phyloP scores from a whole-genome alignment of 2,113 vertebrate genomes.

The Eurypyga helias region DNA sequence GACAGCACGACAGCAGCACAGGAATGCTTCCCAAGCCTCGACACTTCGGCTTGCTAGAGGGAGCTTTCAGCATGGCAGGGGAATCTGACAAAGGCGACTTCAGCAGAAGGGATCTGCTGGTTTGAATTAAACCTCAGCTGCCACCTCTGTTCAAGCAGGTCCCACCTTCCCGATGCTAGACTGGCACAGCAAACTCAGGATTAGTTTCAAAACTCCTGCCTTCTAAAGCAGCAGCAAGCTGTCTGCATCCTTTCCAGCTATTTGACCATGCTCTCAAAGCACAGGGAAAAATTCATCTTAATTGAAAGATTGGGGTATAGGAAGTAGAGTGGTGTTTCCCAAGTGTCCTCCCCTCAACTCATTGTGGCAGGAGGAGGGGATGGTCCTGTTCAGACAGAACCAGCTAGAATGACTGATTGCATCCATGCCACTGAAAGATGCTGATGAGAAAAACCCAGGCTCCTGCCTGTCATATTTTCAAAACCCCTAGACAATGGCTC shows the following conservation, averaged over 20 bases:
- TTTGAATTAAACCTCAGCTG: background rate
- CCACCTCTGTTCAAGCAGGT: background rate
- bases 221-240: background rate
- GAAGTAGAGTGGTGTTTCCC: background rate
- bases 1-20: background rate
- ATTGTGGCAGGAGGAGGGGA: background rate
- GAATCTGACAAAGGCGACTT: background rate
- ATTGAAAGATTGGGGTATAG: background rate
- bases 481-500: constrained; percentile 43
- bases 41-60: background rate
- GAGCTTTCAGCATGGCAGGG: background rate
- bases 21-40: background rate
- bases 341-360: constrained; percentile 1
- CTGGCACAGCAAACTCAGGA: background rate
- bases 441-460: constrained; percentile 50
- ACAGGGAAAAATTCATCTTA: background rate
- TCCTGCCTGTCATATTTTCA: constrained; percentile 66
- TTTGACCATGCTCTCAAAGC: background rate
- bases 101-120: background rate
- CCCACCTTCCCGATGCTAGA: accelerated
- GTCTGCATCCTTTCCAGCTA: background rate
- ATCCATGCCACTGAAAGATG: constrained; percentile 61
- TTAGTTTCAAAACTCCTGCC: background rate
- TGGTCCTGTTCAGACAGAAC: background rate
- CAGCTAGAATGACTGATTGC: constrained; percentile 22